Evolutionary conservation across 2,797 vertebrate species (phyloP).

Genomic region (Micrastur ruficollis): DNA sequence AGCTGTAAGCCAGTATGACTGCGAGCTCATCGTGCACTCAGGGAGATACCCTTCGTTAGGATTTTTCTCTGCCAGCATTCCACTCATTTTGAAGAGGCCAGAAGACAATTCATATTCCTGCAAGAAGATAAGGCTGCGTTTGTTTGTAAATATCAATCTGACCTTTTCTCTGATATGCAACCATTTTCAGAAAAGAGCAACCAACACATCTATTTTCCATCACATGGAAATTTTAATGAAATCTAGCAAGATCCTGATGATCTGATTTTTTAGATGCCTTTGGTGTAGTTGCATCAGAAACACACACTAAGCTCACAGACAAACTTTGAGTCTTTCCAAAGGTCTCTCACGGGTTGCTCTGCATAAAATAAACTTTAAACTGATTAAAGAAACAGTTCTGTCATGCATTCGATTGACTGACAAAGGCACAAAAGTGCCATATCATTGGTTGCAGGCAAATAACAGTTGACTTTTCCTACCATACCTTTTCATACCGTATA

Average conservation of each 20-base stretch:
- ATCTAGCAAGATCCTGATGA: not conserved
- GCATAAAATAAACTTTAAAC: not conserved
- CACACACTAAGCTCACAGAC: not conserved
- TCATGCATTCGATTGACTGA: not conserved
- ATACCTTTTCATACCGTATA: not conserved
- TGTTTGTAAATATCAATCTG: not conserved
- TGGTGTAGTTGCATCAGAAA: not conserved
- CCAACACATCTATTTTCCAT: not conserved
- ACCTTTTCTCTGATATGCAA: not conserved
- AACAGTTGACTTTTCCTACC: not conserved
- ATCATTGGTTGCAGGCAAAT: not conserved
- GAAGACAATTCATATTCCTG: constrained; percentile 2
- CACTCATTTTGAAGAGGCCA: not conserved
- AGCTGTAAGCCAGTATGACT: not conserved
- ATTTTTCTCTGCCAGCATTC: constrained; percentile 8
- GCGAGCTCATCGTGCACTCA: not conserved
- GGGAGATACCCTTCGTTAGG: not conserved
- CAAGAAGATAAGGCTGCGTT: not conserved
- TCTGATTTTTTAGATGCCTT: not conserved
- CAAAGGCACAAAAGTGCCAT: not conserved
- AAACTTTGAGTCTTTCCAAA: not conserved
- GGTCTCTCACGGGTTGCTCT: not conserved
- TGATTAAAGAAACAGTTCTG: not conserved
- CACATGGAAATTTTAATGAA: not conserved
- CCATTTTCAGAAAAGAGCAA: not conserved